A percentile compares a stretch with the other conserved stretches of the same genome.
Conservation (phyloP, 2,113 vertebrate species). For the Sebastes schlegelii region DNA sequence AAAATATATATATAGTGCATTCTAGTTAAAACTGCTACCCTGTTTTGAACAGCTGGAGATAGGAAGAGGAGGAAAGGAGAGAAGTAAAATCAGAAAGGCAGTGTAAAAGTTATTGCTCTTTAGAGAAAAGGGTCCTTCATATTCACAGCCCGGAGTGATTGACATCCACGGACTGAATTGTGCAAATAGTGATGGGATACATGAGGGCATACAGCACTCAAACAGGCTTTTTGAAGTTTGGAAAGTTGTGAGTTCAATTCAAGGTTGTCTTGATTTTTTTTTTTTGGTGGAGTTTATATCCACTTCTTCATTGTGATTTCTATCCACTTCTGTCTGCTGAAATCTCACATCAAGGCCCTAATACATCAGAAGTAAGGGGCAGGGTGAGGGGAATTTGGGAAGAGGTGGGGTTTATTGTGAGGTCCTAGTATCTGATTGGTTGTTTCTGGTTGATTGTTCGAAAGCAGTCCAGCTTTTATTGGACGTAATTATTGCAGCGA, state of each 20-base stretch:
- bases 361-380: constrained; percentile 31
- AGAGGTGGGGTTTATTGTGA: constrained; percentile 44
- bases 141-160: constrained; percentile 67
- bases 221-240: constrained; percentile 34
- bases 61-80: constrained; percentile 26
- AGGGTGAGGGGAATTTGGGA: constrained; percentile 24
- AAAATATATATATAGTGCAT: constrained; percentile 78
- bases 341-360: constrained; percentile 31
- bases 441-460: constrained; percentile 81
- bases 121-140: constrained; percentile 72
- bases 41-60: constrained; percentile 51
- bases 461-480: constrained; percentile 75
- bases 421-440: constrained; percentile 71
- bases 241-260: constrained; percentile 33
- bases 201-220: constrained; percentile 47
- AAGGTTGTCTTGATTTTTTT: constrained; percentile 3
- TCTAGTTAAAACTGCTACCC: constrained; percentile 66
- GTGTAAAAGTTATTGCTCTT: constrained; percentile 81
- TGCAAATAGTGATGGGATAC: constrained; percentile 73
- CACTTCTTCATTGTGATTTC: constrained; percentile 30
- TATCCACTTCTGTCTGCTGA: constrained; percentile 23
- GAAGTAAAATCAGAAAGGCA: constrained; percentile 67
- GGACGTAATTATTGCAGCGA: constrained; percentile 81
- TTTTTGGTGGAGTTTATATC: constrained; percentile 13
- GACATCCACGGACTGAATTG: constrained; percentile 71